phyloP scores from a whole-genome alignment of 2,113 vertebrate species.

The Gobius niger region DNA sequence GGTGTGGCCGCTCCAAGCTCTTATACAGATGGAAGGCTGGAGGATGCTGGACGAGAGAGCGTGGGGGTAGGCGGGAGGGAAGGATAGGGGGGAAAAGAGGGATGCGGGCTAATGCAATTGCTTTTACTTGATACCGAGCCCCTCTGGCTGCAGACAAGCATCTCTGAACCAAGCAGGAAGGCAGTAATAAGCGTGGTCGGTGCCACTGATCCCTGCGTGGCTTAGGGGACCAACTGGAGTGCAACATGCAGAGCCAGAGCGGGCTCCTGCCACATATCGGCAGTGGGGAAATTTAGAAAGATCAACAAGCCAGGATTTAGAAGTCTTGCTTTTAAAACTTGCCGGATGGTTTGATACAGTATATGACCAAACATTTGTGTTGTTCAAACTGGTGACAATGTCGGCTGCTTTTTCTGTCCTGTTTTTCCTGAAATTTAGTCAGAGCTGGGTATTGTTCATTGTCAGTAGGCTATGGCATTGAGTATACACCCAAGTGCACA shows the following conservation, averaged over 20 bases:
- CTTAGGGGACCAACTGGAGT: constrained; percentile 64
- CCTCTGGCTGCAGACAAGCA: constrained; percentile 71
- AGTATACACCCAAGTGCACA: neutral
- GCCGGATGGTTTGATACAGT: no score
- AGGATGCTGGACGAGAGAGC: constrained; percentile 55
- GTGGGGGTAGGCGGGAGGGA: constrained; percentile 37
- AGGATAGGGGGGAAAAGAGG: neutral
- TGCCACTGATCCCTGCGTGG: constrained; percentile 63
- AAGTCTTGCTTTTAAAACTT: constrained; percentile 28
- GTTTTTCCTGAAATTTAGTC: no score
- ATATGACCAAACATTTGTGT: no score
- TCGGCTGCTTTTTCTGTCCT: no score
- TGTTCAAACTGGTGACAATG: neutral
- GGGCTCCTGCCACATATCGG: constrained; percentile 37
- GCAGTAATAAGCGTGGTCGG: constrained; percentile 70
- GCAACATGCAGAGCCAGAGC: constrained; percentile 27
- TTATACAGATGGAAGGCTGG: constrained; percentile 67
- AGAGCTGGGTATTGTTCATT: no score
- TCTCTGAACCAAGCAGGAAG: constrained; percentile 71
- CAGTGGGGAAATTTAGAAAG: constrained; percentile 29
- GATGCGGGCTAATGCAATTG: constrained; percentile 74
- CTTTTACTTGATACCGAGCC: constrained; percentile 66
- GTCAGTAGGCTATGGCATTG: neutral
- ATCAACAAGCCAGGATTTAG: constrained; percentile 31
- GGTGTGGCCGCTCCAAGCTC: constrained; percentile 66